These are phyloP conservation scores for Andricus quercusramuli DNA, from an alignment of 2,888 invertebrate genomes.

Conservation along the genomic window DNA sequence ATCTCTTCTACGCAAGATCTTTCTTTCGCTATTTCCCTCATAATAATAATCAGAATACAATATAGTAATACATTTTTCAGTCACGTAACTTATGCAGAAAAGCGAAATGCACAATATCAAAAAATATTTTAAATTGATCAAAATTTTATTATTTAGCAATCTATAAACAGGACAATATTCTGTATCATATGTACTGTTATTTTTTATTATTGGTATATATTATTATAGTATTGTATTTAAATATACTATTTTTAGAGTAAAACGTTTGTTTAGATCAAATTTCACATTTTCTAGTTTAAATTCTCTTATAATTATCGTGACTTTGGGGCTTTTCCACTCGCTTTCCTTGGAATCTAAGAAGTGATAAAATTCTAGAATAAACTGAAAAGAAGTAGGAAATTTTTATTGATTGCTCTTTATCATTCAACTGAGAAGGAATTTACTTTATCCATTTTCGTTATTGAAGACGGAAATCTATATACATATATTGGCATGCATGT, in stretches of 20 bases:
- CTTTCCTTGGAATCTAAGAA: background rate
- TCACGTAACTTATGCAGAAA: no score
- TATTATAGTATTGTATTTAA: no score
- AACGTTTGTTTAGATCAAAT: background rate
- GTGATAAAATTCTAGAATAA: conserved; percentile 18
- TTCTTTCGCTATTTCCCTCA: no score
- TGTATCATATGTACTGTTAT: no score
- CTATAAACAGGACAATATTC: no score
- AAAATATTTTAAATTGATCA: no score
- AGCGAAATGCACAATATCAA: no score
- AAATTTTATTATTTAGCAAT: no score
- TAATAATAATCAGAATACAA: no score
- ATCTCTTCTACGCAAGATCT: no score
- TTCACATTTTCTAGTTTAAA: background rate
- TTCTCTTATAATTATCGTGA: conserved; percentile 2
- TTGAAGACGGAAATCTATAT: background rate
- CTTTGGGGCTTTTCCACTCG: background rate
- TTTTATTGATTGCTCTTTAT: background rate
- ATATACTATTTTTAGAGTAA: background rate
- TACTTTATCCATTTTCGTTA: background rate
- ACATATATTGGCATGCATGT: background rate
- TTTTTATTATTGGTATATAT: no score
- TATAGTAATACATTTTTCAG: no score
- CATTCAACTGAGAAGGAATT: background rate
- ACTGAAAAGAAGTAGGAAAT: background rate